phyloP scores from a whole-genome alignment of 2,888 invertebrate genomes.

The Papilio demoleus region DNA sequence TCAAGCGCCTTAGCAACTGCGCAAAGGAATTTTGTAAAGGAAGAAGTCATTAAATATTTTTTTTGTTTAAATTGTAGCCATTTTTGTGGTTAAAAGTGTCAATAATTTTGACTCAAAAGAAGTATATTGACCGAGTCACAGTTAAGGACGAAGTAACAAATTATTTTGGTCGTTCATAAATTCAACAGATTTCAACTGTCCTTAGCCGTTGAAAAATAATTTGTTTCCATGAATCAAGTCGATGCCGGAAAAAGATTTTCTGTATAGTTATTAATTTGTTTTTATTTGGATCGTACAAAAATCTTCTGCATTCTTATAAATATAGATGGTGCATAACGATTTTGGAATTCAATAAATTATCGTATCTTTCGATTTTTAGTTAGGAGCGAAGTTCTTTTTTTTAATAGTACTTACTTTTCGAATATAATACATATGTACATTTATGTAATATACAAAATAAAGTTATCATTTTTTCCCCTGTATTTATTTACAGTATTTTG shows the following conservation, averaged over 20 bases:
- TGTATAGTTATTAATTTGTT: constrained; percentile 35
- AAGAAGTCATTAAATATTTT: background rate
- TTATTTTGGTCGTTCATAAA: constrained; percentile 37
- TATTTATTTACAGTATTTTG: no score
- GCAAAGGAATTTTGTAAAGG: no score
- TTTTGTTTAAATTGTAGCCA: background rate
- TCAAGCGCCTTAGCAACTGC: no score
- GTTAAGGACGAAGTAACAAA: constrained; percentile 29
- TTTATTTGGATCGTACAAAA: constrained; percentile 26
- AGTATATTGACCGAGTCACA: constrained; percentile 19
- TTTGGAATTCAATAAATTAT: background rate
- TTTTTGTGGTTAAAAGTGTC: background rate
- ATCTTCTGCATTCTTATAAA: background rate
- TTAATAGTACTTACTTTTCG: background rate
- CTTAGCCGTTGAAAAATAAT: constrained; percentile 36
- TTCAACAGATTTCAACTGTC: constrained; percentile 38
- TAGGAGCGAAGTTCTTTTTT: background rate
- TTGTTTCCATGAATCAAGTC: constrained; percentile 37
- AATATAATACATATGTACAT: background rate
- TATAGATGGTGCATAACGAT: background rate
- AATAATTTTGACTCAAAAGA: constrained; percentile 9
- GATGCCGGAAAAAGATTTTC: constrained; percentile 38
- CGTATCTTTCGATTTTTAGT: no score
- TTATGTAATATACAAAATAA: constrained; percentile 4
- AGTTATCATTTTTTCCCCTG: no score